Conservation (phyloP, 2,797 vertebrate species). For the Tragopan temminckii region DNA sequence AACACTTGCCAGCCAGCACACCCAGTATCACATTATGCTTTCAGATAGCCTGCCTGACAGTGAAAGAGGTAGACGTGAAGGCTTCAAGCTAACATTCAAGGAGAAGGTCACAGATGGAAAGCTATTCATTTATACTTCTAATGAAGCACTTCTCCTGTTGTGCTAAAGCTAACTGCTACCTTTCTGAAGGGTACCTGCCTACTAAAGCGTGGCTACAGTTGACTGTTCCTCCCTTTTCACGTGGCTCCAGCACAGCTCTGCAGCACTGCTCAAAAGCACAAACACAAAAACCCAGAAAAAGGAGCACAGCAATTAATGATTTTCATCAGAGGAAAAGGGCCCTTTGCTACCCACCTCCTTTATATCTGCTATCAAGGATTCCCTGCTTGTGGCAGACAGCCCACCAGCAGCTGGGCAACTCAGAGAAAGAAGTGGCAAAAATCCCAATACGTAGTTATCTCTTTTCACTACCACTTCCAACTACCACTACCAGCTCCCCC, state of each 20-base stretch:
- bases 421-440: background rate
- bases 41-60: background rate
- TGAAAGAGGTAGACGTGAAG: background rate
- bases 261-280: background rate
- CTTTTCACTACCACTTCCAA: background rate
- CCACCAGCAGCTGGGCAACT: background rate
- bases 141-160: background rate
- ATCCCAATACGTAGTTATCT: fast-evolving
- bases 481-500: too few relatives aligned
- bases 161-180: background rate
- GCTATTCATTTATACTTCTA: too few relatives aligned
- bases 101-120: background rate
- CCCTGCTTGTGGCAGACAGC: background rate
- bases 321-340: background rate
- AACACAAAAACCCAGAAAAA: background rate
- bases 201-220: background rate
- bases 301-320: background rate
- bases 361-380: background rate
- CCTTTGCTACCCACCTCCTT: background rate
- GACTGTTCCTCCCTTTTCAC: background rate
- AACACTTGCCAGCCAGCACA: background rate
- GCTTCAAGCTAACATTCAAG: background rate
- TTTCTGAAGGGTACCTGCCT: background rate
- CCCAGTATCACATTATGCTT: background rate
- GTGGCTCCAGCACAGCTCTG: background rate